Evolutionary conservation across 2,113 vertebrate species (phyloP).

Genomic region (Psettodes erumei): DNA sequence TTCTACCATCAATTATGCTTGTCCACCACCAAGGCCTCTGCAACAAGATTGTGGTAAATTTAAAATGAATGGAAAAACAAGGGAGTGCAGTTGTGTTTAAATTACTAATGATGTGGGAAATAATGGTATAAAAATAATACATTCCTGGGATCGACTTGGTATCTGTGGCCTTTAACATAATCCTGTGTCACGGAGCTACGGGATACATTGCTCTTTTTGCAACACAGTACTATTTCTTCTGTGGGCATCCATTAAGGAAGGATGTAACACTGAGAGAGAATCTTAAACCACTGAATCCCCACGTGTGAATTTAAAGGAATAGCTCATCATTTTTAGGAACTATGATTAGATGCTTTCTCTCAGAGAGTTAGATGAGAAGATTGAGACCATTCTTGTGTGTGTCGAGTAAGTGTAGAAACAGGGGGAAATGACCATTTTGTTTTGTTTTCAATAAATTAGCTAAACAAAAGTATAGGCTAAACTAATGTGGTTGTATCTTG

Average conservation of each 20-base stretch:
- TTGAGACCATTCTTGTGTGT: no score
- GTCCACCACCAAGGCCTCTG: conserved; percentile 32
- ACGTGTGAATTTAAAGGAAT: no score
- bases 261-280: no score
- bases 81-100: conserved; percentile 20
- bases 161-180: background rate
- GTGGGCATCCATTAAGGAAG: background rate
- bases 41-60: conserved; percentile 28
- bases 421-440: background rate
- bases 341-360: background rate
- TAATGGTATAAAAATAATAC: conserved; percentile 1
- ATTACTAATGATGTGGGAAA: background rate
- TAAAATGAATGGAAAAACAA: conserved; percentile 40
- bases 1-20: conserved; percentile 48
- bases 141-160: background rate
- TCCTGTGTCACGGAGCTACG: background rate
- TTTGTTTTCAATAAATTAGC: background rate
- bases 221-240: background rate
- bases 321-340: no score
- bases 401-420: no score
- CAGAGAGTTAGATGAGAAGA: background rate
- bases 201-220: no score
- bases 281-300: background rate
- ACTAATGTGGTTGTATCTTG: background rate
- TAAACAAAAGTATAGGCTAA: background rate